A percentile compares a stretch with the other conserved stretches of the same genome.
These are phyloP conservation scores for Cnemophilus loriae DNA, from an alignment of 2,113 vertebrate genomes.

Conservation along the genomic window DNA sequence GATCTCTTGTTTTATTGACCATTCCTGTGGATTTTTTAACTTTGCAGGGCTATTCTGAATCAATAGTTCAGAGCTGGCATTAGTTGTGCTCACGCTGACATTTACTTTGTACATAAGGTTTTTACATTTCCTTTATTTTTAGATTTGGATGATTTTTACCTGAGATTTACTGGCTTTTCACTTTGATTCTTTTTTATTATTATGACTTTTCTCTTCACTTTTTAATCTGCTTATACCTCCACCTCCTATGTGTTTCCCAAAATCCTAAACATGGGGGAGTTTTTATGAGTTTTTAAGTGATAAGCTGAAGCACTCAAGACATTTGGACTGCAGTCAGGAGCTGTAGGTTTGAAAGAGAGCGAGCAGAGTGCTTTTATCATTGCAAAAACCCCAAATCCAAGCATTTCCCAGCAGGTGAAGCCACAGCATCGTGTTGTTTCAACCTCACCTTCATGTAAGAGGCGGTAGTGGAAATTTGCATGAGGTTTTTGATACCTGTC, in stretches of 20 bases:
- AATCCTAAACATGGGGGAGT: neutral
- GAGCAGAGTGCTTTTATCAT: neutral
- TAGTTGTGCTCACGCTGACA: neutral
- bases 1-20: neutral
- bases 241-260: neutral
- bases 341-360: neutral
- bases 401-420: neutral
- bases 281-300: neutral
- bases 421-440: neutral
- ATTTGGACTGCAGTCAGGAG: neutral
- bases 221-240: neutral
- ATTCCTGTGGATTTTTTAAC: neutral
- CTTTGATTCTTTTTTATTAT: too few relatives aligned
- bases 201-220: neutral
- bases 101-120: neutral
- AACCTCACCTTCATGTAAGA: neutral
- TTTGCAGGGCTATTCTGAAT: neutral
- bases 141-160: neutral
- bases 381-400: neutral
- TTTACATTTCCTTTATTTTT: neutral
- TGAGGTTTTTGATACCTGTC: neutral
- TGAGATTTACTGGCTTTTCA: neutral
- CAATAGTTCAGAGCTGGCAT: neutral
- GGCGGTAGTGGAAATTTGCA: neutral
- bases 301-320: neutral